phyloP scores from a whole-genome alignment of 2,888 invertebrate species.

The Hesperia comma region DNA sequence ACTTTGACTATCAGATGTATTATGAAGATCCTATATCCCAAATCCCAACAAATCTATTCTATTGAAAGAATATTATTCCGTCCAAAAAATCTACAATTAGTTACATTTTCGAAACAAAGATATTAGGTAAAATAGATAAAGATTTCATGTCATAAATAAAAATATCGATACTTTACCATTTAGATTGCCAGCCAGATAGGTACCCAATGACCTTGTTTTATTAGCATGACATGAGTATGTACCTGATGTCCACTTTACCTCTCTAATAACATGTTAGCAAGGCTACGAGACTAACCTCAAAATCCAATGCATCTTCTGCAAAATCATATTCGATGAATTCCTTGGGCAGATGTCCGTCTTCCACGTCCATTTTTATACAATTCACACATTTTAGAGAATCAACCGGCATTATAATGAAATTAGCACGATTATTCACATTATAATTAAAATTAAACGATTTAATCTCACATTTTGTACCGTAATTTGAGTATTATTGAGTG shows the following conservation, averaged over 20 bases:
- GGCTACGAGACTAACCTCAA: conserved; percentile 67
- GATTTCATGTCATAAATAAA: no score
- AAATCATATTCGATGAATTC: conserved; percentile 76
- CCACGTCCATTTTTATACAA: conserved; percentile 74
- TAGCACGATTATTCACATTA: conserved; percentile 6
- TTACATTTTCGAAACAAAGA: no score
- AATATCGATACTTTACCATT: no score
- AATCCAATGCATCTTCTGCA: conserved; percentile 77
- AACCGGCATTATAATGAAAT: conserved; percentile 42
- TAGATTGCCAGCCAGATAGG: no score
- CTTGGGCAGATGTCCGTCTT: conserved; percentile 69
- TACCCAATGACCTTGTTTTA: conserved; percentile 1
- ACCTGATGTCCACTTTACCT: background rate
- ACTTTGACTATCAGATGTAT: no score
- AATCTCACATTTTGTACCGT: background rate
- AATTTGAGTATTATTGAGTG: background rate
- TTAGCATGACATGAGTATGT: background rate
- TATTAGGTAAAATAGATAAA: no score
- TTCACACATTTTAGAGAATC: conserved; percentile 60
- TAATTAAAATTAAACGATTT: background rate
- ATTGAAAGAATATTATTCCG: background rate
- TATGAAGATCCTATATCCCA: no score
- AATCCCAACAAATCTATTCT: no score
- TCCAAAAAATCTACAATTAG: background rate
- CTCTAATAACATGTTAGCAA: conserved; percentile 1